Base-by-base conservation (phyloP, 2,113 vertebrate genomes). In the Orycteropus afer region DNA sequence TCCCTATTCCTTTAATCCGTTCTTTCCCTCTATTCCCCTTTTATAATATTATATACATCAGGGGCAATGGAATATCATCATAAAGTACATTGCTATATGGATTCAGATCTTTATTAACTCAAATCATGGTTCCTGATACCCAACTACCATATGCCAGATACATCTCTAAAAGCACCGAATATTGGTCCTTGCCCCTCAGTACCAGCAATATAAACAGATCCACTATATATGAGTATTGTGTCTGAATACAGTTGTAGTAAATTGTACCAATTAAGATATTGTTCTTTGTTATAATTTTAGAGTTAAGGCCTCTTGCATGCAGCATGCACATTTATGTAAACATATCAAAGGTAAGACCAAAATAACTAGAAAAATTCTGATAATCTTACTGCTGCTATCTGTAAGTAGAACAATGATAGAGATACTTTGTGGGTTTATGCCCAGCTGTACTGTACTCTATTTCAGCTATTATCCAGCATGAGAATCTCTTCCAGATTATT, bases 141-240 rank as follows among this genome's bases (percentile, higher is more conserved):
- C 59, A 86, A n/a, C 53, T 74, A 34, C 77, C 93, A 63, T 96
- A 96, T 90, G 55, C 78, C 74, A 57, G 53, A 12, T 86, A 59
- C 7, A 40, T 57, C 85, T 23, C 40, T 92, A 22, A 81, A 55
- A 57, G 8, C 17, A 87, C 40, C 22, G 10, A 34, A 8, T 65
- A 59, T 91, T 95, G 78, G 59, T 69, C 69, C 69, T 90, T 59
- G 74, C 15, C 49, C 90, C 78, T 71, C 59, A 67, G 86, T 93
- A 89, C 79, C 67, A 97, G 88, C 92, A 94, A 93, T 97, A 91
- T 76, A 63, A 85, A 93, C 73, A 32, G 2, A 92, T 92, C 61
- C 77, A 81, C 53, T 90, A 34, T 40, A 17, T 79, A 57, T 59
- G 49, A 63, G 47, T 59, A 87, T 86, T 57, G 47, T 90, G 63